Evolutionary conservation across 2,888 invertebrate species (phyloP), one percentile per base, ranked within the genome.

Genomic region (Cancer borealis): DNA sequence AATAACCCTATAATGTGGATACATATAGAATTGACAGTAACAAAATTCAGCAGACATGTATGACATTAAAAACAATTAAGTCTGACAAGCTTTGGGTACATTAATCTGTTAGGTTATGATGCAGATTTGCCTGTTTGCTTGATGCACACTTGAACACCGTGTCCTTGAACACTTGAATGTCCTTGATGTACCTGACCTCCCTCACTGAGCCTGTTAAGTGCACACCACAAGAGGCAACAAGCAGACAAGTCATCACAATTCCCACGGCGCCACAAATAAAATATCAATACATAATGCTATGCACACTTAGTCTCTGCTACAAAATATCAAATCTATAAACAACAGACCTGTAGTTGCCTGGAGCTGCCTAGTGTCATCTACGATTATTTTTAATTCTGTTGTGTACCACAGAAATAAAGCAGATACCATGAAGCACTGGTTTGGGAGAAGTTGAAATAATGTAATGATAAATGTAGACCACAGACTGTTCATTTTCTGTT

Each of bases 291-390:
- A 73, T 79, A n/a, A 46, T 12, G 12, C 66, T 91, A 46, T 91
- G 73, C 91, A 91, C 91, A 91, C 79, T 46, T 79, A 73, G 45
- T 66, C 73, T 79, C 73, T 79, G 46, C 91, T 79, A 91, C 91
- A 91, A 91, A 91, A 91, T 60, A 91, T 91, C 91, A 84, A 66
- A 47, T 73, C 91, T 91, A 91, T 73, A 46, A 91, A 91, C 91
- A 46, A 45, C 26, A 46, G 21, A 46, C 73, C 73, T 91, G 91
- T 45, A 91, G 73, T 60, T 84, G 84, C 73, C 66, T 46, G 79
- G 73, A 91, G 91, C 73, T 73, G 91, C 91, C 39, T 91, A 79
- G 47, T 91, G 46, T 91, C 66, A 46, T 47, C 46, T 46, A 91
- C 91, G 73, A n/a, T 46, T 45, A 26, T 91, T 73, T 91, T 17